A percentile compares a stretch with the other conserved stretches of the same genome.
These are phyloP conservation scores for Macrosiphum euphorbiae DNA, from an alignment of 2,888 invertebrate species.

Conservation along the genomic window DNA sequence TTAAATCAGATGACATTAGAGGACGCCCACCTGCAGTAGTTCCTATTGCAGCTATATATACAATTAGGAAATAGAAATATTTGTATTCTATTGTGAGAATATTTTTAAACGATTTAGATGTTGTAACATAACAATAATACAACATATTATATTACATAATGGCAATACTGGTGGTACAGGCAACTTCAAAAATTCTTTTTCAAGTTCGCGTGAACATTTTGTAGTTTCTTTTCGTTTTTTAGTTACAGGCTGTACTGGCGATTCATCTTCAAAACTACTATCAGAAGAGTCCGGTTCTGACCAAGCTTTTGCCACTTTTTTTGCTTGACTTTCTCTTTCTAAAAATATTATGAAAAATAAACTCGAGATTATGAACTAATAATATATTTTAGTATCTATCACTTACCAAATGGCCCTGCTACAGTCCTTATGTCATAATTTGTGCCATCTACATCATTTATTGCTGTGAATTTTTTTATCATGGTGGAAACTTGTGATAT, in stretches of 20 bases:
- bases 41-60: too few relatives aligned
- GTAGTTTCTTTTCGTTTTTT: neutral
- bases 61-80: too few relatives aligned
- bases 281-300: neutral
- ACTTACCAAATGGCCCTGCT: neutral
- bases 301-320: neutral
- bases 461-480: neutral
- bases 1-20: too few relatives aligned
- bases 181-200: too few relatives aligned
- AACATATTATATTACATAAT: too few relatives aligned
- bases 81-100: too few relatives aligned
- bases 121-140: too few relatives aligned
- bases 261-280: neutral
- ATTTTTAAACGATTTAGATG: too few relatives aligned
- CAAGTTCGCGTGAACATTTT: too few relatives aligned
- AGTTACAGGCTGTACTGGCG: neutral
- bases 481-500: neutral
- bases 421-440: neutral
- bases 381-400: neutral
- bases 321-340: neutral
- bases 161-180: too few relatives aligned
- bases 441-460: neutral
- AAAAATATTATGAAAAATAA: neutral
- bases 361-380: neutral
- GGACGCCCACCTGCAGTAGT: too few relatives aligned